Base-by-base conservation (phyloP, 2,797 vertebrate genomes). In the Numenius phaeopus region DNA sequence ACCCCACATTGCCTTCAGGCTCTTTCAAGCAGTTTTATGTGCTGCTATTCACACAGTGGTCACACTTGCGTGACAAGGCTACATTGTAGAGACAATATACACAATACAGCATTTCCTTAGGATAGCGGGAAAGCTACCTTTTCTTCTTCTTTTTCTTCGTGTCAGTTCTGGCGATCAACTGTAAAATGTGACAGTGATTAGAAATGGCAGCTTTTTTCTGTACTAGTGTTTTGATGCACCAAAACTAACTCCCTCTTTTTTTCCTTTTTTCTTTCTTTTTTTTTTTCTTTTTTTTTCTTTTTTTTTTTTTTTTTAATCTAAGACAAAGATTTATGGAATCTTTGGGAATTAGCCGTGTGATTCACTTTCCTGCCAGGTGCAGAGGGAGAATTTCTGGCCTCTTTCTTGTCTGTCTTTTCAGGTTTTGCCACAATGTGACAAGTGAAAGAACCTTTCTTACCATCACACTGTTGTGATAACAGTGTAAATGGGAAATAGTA, bases 111-210 rank as follows among this genome's bases (percentile, higher is more conserved):
- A 69, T 79, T 92, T 96, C 94, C 96, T 94, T 88, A 72, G 93
- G 93, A 44, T 37, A 83, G 47, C 6, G 44, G 34, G 40, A 57
- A 91, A 81, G 34, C 34, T 92, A 94, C 76, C 59, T 95, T 93
- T 95, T 94, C 67, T 94, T 95, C 23, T 95, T 47, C 46, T 93
- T 93, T 94, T 94, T 89, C 75, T 95, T 94, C 5, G 3, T 81
- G 84, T 72, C 89, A 89, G 23, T 92, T 91, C 89, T 91, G 83
- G 88, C 20, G 0, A 91, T 87, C 90, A 95, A 0, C 89, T 96
- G 92, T 89, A 85, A 96, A 96, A 97, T 76, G 30, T 96, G 93
- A 96, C 40, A 49, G 57, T 96, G 29, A 95, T 96, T 78, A 87
- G 39, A 92, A 4, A 17, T 32, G 93, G 52, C 95, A 97, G 75